Base-by-base conservation (phyloP, 2,888 invertebrate species). In the Halocaridina rubra region DNA sequence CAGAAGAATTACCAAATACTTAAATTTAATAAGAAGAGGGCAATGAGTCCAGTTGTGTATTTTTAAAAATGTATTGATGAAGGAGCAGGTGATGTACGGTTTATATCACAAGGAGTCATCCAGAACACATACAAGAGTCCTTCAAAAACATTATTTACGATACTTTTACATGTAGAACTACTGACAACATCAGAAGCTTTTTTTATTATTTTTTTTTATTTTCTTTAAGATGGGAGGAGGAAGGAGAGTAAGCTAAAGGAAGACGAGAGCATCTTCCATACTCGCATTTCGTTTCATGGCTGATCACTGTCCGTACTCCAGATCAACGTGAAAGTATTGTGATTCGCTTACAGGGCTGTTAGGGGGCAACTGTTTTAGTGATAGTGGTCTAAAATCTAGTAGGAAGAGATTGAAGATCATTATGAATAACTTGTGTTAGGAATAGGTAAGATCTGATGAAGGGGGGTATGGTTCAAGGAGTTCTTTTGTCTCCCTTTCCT, bases 11-110 rank as follows among this genome's bases (percentile, higher is more conserved):
- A n/a, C n/a, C n/a, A n/a, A n/a, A n/a, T n/a, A n/a, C n/a, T n/a
- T n/a, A n/a, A n/a, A n/a, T n/a, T n/a, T n/a, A n/a, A n/a, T n/a
- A n/a, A n/a, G 8, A 53, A 53, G 53, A 19, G 19, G 4, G 53
- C 16, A 46, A 53, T 53, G 16, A 53, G 19, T n/a, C n/a, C 53
- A 16, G 19, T n/a, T 53, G 53, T 19, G 19, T 53, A 61, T 80
- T 80, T 59, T 72, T 80, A 80, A 71, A 80, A 80, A 72, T 72
- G 57, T 80, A 30, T 80, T 80, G 32, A 33, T 72, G 80, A 72
- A 72, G 57, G 80, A 71, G 61, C 57, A 72, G 80, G 72, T 53
- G 80, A 80, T 71, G 71, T 80, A 72, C 30, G 57, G 32, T 80
- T 33, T 59, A 59, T 71, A 80, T 80, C 71, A 71, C 80, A 80